Percentiles rank a stretch among this genome's conserved stretches.
Evolutionary conservation across 1,140 invertebrate species (phyloP).

Genomic region (Pseudomyrmex flavicornis): DNA sequence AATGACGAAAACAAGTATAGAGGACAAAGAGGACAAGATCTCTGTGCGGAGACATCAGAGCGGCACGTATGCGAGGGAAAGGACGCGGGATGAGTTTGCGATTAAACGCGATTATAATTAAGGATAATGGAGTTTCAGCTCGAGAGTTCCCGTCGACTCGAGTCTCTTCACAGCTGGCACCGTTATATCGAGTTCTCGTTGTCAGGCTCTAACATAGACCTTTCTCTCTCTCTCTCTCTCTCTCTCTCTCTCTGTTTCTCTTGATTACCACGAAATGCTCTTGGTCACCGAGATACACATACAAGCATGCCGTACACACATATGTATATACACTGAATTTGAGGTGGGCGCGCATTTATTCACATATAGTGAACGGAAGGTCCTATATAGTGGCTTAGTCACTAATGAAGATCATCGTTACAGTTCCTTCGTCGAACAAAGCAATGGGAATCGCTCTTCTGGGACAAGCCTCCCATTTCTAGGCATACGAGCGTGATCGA

Average conservation of each 20-base stretch:
- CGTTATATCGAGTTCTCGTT: conserved; percentile 71
- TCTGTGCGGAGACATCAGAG: conserved; percentile 29
- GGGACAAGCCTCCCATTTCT: conserved; percentile 37
- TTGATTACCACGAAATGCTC: conserved; percentile 62
- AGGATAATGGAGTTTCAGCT: conserved; percentile 82
- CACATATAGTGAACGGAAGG: not conserved
- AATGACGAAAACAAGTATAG: not conserved
- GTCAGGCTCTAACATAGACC: conserved; percentile 33
- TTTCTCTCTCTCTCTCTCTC: not conserved
- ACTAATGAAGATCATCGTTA: conserved; percentile 63
- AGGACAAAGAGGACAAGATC: not conserved
- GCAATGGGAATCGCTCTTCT: conserved; percentile 64
- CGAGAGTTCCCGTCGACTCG: conserved; percentile 70
- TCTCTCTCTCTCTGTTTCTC: not conserved
- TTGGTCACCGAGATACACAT: conserved; percentile 60
- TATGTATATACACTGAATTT: conserved; percentile 11
- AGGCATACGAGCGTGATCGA: conserved; percentile 35
- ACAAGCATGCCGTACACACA: not conserved
- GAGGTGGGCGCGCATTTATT: conserved; percentile 34
- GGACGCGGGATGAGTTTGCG: conserved; percentile 76
- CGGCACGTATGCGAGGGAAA: conserved; percentile 52
- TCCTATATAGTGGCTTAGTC: conserved; percentile 46
- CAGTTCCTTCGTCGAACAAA: conserved; percentile 56
- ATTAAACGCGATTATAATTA: conserved; percentile 84
- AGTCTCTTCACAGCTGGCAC: conserved; percentile 69